A percentile compares a stretch with the other conserved stretches of the same genome.
These are phyloP conservation scores for Epizoanthus stellaris DNA, from an alignment of 92 coral and sea anemone genomes.

Conservation along the genomic window DNA sequence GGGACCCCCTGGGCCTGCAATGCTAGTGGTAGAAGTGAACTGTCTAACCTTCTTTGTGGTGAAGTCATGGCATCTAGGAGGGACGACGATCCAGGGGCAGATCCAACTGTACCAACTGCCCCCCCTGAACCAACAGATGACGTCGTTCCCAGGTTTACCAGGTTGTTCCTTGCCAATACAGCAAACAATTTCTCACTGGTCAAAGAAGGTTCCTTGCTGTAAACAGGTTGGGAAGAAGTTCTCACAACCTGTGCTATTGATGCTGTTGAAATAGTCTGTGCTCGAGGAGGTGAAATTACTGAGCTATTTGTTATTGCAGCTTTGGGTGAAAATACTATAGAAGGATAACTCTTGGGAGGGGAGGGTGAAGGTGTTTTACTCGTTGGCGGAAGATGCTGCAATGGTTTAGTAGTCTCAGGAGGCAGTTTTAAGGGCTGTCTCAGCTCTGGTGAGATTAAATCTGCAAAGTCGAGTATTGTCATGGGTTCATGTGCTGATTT, in stretches of 20 bases:
- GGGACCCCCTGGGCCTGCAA: no score
- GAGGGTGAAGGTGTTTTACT: conserved; percentile 67
- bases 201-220: conserved; percentile 33
- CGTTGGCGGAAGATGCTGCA: conserved; percentile 59
- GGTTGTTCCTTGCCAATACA: conserved; percentile 35
- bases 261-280: conserved; percentile 51
- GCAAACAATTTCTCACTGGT: conserved; percentile 50
- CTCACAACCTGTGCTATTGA: conserved; percentile 37
- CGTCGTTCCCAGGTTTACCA: conserved; percentile 21
- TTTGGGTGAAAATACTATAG: conserved; percentile 63
- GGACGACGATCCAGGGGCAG: conserved; percentile 53
- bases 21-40: neutral
- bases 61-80: conserved; percentile 64
- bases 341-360: conserved; percentile 46
- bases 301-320: conserved; percentile 41
- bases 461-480: conserved; percentile 87
- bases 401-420: conserved; percentile 38
- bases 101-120: neutral
- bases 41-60: conserved; percentile 73
- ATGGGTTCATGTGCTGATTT: conserved; percentile 61
- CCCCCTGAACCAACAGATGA: conserved; percentile 37
- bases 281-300: conserved; percentile 53
- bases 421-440: conserved; percentile 50
- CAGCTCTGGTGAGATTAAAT: conserved; percentile 67
- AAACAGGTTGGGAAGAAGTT: conserved; percentile 31